These are phyloP conservation scores for Drosophila percnosoma DNA, from an alignment of 2,888 invertebrate species.

Conservation along the genomic window DNA sequence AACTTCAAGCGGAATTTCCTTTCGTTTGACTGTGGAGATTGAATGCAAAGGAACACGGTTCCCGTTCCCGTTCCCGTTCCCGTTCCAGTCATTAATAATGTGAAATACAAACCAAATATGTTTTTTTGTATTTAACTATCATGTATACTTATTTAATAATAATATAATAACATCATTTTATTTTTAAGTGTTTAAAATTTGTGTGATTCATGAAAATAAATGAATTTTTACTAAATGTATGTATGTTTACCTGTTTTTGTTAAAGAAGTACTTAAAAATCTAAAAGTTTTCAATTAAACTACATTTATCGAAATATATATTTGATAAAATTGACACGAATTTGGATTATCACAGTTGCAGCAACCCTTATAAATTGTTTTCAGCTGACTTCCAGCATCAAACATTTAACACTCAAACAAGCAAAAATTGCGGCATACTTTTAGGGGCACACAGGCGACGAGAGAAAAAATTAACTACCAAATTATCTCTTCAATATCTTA, in stretches of 20 bases:
- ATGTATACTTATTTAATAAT: neutral
- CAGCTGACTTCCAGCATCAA: neutral
- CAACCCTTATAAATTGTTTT: neutral
- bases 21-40: conserved; percentile 71
- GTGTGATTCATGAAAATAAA: neutral
- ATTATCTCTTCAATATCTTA: no score
- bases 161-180: neutral
- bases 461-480: neutral
- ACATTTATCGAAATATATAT: neutral
- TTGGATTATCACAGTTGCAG: neutral
- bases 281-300: neutral
- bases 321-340: neutral
- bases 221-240: neutral
- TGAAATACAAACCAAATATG: neutral
- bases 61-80: neutral
- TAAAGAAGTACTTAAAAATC: neutral
- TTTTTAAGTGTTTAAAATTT: neutral
- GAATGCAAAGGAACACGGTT: neutral
- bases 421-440: neutral
- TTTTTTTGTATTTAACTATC: neutral
- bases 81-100: neutral
- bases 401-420: neutral
- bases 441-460: neutral
- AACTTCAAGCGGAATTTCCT: conserved; percentile 84
- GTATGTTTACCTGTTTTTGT: neutral